A percentile compares a stretch with the other conserved stretches of the same genome.
Conservation (phyloP, 2,888 invertebrate species). For the Zygothrica quintamaculata region DNA sequence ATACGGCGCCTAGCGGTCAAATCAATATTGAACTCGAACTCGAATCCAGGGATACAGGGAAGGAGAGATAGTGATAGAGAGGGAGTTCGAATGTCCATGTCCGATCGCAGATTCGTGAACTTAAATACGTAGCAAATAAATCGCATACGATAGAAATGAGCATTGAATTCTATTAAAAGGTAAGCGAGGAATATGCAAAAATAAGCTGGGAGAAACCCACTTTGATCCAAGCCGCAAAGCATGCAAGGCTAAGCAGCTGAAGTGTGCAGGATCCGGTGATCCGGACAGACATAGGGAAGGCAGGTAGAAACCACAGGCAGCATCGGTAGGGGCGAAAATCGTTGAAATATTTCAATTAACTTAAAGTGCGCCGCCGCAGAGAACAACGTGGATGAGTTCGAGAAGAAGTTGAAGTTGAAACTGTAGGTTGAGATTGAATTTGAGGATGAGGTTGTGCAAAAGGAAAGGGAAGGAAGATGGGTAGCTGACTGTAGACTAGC, state of each 20-base stretch:
- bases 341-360: constrained; percentile 84
- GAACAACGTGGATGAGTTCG: constrained; percentile 35
- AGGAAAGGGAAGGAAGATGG: constrained; percentile 10
- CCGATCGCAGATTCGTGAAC: constrained; percentile 63
- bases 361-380: constrained; percentile 75
- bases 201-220: constrained; percentile 34
- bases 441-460: constrained; percentile 7
- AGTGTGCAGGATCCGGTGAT: constrained; percentile 34
- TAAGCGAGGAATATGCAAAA: constrained; percentile 69
- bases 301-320: constrained; percentile 72
- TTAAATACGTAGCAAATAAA: constrained; percentile 80
- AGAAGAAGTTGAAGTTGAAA: constrained; percentile 21
- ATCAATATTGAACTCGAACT: constrained; percentile 75
- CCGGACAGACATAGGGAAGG: constrained; percentile 31
- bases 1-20: constrained; percentile 83
- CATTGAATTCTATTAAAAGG: constrained; percentile 83
- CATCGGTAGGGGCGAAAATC: constrained; percentile 69
- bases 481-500: constrained; percentile 11
- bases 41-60: constrained; percentile 31
- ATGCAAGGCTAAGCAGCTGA: constrained; percentile 32
- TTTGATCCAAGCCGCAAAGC: constrained; percentile 81
- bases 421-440: constrained; percentile 15
- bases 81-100: neutral
- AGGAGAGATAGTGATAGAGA: too few species aligned
- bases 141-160: constrained; percentile 83